Evolutionary conservation across 2,888 invertebrate genomes (phyloP), one percentile per base, ranked within the genome.

Genomic region (Tyria jacobaeae): DNA sequence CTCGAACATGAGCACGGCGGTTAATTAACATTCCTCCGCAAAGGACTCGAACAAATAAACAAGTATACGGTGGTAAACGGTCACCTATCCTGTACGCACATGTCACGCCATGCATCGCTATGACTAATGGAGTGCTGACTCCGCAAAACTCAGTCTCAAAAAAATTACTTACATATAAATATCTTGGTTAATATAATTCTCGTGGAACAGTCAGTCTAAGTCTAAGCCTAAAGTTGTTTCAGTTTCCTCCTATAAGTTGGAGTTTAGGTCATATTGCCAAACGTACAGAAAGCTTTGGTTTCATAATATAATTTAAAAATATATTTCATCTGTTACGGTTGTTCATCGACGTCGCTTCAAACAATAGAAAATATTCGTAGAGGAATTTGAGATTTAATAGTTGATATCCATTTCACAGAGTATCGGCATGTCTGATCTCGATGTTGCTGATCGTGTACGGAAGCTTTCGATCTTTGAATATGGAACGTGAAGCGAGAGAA

Each of bases 381-480:
- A n/a, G 3, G 34, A 51, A 35, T 24, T 24, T 15, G 6, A 27
- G 12, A 15, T 25, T 21, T 25, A 48, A 48, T 27, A 37, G 31
- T 24, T 15, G 6, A 47, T 37, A 14, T 49, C 39, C 9, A 1
- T 35, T 41, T 62, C 60, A 9, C 87, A 94, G 99, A 83, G 97
- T 99, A 68, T 99, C 99, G 58, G 99, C 99, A 79, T 99, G 99
- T 94, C 95, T 99, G 78, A 99, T 99, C 91, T 99, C 99, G 78
- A 99, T 99, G 95, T 95, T 99, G 81, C 96, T 99, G 75, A 99
- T 99, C 83, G 99, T 99, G 41, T 99, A 99, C 89, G 99, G 99
- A 81, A 99, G 99, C 89, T 99, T 99, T 94, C 97, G 99, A 79
- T 99, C 99, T 70, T 94, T 99, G 71, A 99, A 99, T 92, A 97